Evolutionary conservation across 1,140 invertebrate species (phyloP), one percentile per base, ranked within the genome.

Genomic region (Palaemon carinicauda): DNA sequence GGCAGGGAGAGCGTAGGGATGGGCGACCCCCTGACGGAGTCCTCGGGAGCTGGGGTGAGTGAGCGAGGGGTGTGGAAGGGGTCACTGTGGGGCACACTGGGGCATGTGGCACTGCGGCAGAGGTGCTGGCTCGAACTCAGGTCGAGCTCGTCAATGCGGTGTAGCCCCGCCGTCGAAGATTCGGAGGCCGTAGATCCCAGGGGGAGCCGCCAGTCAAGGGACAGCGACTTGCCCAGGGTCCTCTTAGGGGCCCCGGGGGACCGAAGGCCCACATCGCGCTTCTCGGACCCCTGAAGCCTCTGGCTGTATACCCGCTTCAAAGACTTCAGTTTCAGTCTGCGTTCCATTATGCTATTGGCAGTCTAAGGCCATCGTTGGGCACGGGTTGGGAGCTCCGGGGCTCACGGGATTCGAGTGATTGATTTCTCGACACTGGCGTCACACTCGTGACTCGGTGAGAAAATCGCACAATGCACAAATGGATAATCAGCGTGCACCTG

Each of bases 21-120:
- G n/a, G 82, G 82, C 91, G 91, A 91, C 91, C 92, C 91, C 91
- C 92, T 91, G 91, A 91, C 91, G 91, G 92, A 90, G 91, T 91
- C 92, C 90, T 80, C 80, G 50, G 91, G 90, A 90, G 65, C 75
- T 53, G 75, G 71, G 73, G 73, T 56, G 91, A 91, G 90, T 24
- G 77, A 69, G 60, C 60, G 65, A 21, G 83, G 77, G 27, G 50
- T 17, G 9, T 73, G 84, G 80, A 88, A 52, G 81, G 77, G 82
- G 89, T 82, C 82, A 87, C 73, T 29, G 85, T 89, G 90, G 89
- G 90, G 88, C 88, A 87, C 88, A 83, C 88, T 75, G 84, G 65
- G 71, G 71, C 80, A 82, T 50, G 51, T 78, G 83, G 81, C 77
- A 69, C 82, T 85, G 78, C 80, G 88, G 79, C 82, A 88, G 29